Conservation (phyloP, 2,797 vertebrate genomes). For the Sebastes iracundus region DNA sequence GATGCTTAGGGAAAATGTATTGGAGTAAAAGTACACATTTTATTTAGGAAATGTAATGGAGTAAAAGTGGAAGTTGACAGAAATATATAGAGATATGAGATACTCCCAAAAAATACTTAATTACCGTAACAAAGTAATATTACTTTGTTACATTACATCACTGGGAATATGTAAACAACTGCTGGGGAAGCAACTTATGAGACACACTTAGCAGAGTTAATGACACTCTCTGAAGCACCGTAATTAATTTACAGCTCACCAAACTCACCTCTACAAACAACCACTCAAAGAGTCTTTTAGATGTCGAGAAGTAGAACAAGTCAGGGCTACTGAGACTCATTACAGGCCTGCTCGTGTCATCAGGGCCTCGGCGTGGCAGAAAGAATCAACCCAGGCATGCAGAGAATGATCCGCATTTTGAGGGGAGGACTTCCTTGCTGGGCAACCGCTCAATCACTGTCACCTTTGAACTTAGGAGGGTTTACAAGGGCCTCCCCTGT, state of each 20-base stretch:
- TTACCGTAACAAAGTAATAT: no score
- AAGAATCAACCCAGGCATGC: conserved; percentile 53
- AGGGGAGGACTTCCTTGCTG: conserved; percentile 57
- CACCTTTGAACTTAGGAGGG: conserved; percentile 76
- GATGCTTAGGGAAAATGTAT: no score
- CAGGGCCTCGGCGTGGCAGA: conserved; percentile 46
- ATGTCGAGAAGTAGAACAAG: neutral
- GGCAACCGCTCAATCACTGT: conserved; percentile 75
- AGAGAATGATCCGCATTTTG: conserved; percentile 72
- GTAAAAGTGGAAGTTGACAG: no score
- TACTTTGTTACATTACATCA: no score
- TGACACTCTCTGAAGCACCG: neutral
- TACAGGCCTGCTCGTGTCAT: conserved; percentile 46
- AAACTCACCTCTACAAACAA: neutral
- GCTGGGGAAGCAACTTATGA: neutral
- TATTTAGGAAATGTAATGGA: no score
- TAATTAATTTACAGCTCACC: conserved; percentile 13
- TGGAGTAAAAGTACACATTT: no score
- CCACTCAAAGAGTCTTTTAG: neutral
- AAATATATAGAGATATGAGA: no score
- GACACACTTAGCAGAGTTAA: neutral
- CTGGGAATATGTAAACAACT: conserved; percentile 1
- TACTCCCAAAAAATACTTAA: no score
- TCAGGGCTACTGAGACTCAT: conserved; percentile 3
- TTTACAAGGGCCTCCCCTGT: conserved; percentile 59